These are phyloP conservation scores for Heteromormyrus szaboi DNA, from an alignment of 2,797 vertebrate genomes.

Conservation along the genomic window DNA sequence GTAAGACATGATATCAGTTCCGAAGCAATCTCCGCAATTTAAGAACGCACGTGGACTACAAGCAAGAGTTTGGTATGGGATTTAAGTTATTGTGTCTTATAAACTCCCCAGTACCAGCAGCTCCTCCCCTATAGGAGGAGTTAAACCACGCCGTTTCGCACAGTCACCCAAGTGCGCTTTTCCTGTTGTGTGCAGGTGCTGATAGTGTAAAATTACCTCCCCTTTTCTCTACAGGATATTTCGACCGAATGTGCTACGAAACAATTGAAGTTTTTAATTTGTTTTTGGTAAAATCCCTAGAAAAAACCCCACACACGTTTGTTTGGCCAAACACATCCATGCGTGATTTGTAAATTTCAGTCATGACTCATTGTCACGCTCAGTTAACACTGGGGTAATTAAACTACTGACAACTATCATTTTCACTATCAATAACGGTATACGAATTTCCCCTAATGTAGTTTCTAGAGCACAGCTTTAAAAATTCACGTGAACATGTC, in stretches of 20 bases:
- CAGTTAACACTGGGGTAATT: background rate
- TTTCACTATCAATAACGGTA: background rate
- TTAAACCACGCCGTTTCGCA: background rate
- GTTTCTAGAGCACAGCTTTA: background rate
- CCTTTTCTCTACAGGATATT: background rate
- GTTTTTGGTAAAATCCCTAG: background rate
- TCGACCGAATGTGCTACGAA: background rate
- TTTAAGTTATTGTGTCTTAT: conserved; percentile 14
- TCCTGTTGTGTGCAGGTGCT: conserved; percentile 20
- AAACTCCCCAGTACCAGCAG: conserved; percentile 3
- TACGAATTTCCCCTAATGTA: background rate
- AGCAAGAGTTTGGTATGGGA: background rate
- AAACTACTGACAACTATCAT: background rate
- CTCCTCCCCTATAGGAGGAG: conserved; percentile 27
- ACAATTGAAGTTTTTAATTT: background rate
- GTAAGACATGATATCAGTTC: conserved; percentile 26
- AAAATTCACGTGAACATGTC: background rate
- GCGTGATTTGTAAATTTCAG: background rate
- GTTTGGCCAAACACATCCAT: background rate
- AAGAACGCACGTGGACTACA: background rate
- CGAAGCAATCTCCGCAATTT: background rate
- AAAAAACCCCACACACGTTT: background rate
- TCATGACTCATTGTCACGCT: background rate
- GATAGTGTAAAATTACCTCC: background rate
- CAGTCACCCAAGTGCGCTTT: background rate